Evolutionary conservation across 2,797 vertebrate species (phyloP), one percentile per base, ranked within the genome.

Genomic region (Macroramphosus scolopax): DNA sequence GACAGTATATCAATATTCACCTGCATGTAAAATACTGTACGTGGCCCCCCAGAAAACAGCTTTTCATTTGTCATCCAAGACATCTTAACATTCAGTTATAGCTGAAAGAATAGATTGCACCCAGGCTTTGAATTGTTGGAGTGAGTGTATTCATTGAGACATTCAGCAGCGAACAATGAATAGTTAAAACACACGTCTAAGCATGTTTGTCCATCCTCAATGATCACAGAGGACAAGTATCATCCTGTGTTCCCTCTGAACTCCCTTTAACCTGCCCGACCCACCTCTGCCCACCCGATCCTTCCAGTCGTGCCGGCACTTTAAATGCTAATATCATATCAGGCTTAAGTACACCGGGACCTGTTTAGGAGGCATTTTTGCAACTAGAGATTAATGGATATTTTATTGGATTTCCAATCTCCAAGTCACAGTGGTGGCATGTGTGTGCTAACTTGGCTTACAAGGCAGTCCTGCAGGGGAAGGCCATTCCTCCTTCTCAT

Each of bases 391-490:
- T 66, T 50, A 66, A 54, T 81, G 74, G 83, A 86, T 80, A 64
- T 82, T 88, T 85, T 69, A 83, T 79, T 66, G 51, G 56, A 67
- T 70, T 62, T 74, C 50, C 54, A 80, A 69, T 81, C 72, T 83
- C 47, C 31, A 59, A 61, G 54, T 75, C 43, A 40, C 43, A 60
- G 34, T 44, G 63, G 61, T 56, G 51, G 47, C 24, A 15, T 51
- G 41, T 68, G 51, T 64, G 46, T 63, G 51, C 57, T 69, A 49
- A 59, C 56, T 70, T 59, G 47, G 45, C 66, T 73, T 70, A 56
- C 60, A 54, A 64, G 47, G 42, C 41, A 34, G 36, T 33, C 64
- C 54, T 72, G 55, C 55, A 48, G 72, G 53, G 51, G 29, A 18
- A 67, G 58, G 54, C 46, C 57, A 49, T 49, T 50, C 34, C 45